A percentile compares a stretch with the other conserved stretches of the same genome.
phyloP scores from a whole-genome alignment of 2,113 vertebrate genomes.

The Calidris pygmaea region DNA sequence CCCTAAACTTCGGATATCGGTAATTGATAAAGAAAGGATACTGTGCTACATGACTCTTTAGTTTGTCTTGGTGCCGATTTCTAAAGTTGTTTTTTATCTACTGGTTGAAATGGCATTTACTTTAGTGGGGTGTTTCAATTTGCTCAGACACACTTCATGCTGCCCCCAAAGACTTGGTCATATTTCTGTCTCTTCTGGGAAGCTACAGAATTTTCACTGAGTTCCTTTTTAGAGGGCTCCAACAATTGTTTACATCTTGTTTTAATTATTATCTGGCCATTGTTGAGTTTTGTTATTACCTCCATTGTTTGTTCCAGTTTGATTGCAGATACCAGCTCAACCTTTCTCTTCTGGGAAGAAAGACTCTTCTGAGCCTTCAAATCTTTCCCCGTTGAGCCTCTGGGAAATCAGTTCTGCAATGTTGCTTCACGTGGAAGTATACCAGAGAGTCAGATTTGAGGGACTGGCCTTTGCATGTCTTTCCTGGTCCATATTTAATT shows the following conservation, averaged over 20 bases:
- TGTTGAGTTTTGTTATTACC: conserved; percentile 15
- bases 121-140: neutral
- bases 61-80: neutral
- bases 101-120: neutral
- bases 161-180: neutral
- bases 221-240: neutral
- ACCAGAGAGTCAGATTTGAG: neutral
- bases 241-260: conserved; percentile 37
- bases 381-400: neutral
- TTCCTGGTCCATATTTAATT: neutral
- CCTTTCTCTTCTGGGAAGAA: neutral
- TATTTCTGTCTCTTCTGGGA: conserved; percentile 40
- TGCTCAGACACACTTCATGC: neutral
- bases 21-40: neutral
- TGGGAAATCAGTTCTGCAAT: neutral
- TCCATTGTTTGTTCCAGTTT: conserved; percentile 38
- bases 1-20: neutral
- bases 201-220: neutral
- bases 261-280: conserved; percentile 59
- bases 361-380: neutral
- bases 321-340: conserved; percentile 15
- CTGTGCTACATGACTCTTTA: neutral
- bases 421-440: neutral
- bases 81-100: neutral
- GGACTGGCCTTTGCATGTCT: neutral